Evolutionary conservation across 2,113 vertebrate genomes (phyloP).

Genomic region (Anolis sagrei): DNA sequence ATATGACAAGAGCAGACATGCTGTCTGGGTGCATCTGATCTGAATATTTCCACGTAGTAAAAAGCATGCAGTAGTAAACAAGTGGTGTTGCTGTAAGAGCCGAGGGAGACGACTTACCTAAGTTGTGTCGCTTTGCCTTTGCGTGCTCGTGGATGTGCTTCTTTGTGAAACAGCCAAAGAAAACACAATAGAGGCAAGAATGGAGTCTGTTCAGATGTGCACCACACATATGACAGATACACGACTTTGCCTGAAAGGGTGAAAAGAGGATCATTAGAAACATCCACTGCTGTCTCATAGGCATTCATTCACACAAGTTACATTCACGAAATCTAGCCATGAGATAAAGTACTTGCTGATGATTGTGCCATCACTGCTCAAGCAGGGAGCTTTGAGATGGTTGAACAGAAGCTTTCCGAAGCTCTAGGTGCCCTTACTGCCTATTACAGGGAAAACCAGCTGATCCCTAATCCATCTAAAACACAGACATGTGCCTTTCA

Average conservation of each 20-base stretch:
- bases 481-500: too few species aligned
- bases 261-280: slow-evolving; percentile 29
- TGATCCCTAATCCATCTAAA: too few species aligned
- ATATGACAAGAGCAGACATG: neutral
- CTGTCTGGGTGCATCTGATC: neutral
- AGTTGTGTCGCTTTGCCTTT: slow-evolving; percentile 96
- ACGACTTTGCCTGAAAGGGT: slow-evolving; percentile 87
- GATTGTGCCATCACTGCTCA: too few species aligned
- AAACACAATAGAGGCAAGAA: slow-evolving; percentile 98
- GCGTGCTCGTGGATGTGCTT: slow-evolving; percentile 99
- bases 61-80: neutral
- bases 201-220: slow-evolving; percentile 95
- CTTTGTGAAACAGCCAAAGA: slow-evolving; percentile 99
- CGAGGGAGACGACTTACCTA: slow-evolving; percentile 84
- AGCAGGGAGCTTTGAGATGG: too few species aligned
- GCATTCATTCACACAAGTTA: neutral
- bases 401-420: too few species aligned
- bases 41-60: neutral
- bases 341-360: too few species aligned
- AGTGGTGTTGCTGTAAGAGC: neutral
- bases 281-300: neutral
- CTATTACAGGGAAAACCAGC: too few species aligned
- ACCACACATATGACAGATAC: slow-evolving; percentile 90
- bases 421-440: too few species aligned
- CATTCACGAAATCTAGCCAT: neutral